Conservation (phyloP, 2,797 vertebrate species). For the Lithobates pipiens region DNA sequence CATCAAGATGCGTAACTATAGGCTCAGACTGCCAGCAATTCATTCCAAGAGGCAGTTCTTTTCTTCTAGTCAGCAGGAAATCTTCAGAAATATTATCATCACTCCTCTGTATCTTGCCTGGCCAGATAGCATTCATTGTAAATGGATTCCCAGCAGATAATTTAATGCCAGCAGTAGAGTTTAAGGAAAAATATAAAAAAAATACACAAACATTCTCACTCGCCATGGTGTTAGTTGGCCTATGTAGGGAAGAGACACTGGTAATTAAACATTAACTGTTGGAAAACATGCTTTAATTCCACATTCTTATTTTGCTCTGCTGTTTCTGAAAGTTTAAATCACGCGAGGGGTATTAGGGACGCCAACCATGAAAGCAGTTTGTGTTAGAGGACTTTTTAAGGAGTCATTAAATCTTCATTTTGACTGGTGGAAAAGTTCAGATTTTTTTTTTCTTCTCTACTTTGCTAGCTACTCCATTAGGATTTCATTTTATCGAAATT, state of each 20-base stretch:
- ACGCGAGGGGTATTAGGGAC: slow-evolving; percentile 34
- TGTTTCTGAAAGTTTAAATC: slow-evolving; percentile 44
- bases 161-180: slow-evolving; percentile 45
- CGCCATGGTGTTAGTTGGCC: slow-evolving; percentile 62
- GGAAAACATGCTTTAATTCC: slow-evolving; percentile 50
- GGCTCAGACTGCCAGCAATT: slow-evolving; percentile 64
- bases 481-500: slow-evolving; percentile 45
- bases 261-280: slow-evolving; percentile 59
- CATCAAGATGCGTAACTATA: slow-evolving; percentile 65
- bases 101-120: slow-evolving; percentile 56
- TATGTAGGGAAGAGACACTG: slow-evolving; percentile 38
- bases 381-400: slow-evolving; percentile 53
- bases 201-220: slow-evolving; percentile 60
- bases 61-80: slow-evolving; percentile 64
- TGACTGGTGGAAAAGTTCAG: slow-evolving; percentile 47
- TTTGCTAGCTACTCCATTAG: slow-evolving; percentile 32
- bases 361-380: slow-evolving; percentile 58
- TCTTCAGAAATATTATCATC: slow-evolving; percentile 65
- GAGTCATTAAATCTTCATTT: slow-evolving; percentile 60
- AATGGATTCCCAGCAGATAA: slow-evolving; percentile 60
- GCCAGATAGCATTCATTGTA: slow-evolving; percentile 60
- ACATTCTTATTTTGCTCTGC: slow-evolving; percentile 10
- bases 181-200: slow-evolving; percentile 32
- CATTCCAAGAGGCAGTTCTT: slow-evolving; percentile 67
- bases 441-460: slow-evolving; percentile 21